Conservation (phyloP, 2,113 vertebrate genomes). For the Gallinago jamesoni region DNA sequence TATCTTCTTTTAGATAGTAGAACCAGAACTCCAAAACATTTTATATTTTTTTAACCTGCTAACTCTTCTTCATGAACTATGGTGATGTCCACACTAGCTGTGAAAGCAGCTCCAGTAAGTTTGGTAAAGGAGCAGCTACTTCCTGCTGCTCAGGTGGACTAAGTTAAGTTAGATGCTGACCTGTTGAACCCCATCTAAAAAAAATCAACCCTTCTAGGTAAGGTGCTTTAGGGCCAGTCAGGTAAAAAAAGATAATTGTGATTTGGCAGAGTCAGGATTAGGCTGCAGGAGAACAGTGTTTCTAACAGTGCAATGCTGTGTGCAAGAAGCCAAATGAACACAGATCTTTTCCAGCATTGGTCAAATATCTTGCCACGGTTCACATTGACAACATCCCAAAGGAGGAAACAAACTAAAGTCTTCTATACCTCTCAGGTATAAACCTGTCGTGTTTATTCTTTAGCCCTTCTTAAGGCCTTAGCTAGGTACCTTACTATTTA, state of each 20-base stretch:
- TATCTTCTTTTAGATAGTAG: neutral
- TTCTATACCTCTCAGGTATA: neutral
- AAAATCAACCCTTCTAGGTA: rapidly evolving
- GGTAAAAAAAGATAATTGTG: neutral
- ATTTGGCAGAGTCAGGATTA: neutral
- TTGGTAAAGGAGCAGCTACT: neutral
- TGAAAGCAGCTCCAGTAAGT: neutral
- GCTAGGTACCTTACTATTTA: neutral
- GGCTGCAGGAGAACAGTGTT: neutral
- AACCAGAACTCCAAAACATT: neutral
- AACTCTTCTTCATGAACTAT: neutral
- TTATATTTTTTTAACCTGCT: neutral
- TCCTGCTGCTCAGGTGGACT: neutral
- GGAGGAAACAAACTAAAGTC: neutral
- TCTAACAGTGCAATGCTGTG: neutral
- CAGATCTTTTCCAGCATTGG: neutral
- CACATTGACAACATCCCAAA: neutral
- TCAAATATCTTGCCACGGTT: neutral
- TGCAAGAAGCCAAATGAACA: neutral
- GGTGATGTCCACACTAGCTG: neutral
- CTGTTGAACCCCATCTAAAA: neutral
- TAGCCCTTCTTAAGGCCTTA: neutral
- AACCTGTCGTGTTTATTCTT: neutral
- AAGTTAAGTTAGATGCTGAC: neutral
- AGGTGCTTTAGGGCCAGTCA: neutral